These are phyloP conservation scores for Chanos chanos DNA, from an alignment of 2,797 vertebrate species.

Conservation along the genomic window DNA sequence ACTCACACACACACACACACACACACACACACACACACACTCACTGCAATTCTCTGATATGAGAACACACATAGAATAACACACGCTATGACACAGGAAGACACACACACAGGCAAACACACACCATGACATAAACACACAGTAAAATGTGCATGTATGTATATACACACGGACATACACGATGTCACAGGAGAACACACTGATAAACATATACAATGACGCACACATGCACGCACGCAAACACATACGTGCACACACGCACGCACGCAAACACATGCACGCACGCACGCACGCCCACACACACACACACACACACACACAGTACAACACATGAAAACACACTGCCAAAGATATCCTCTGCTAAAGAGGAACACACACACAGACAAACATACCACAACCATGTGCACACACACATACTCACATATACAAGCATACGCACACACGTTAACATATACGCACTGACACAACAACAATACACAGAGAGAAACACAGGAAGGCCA, in stretches of 20 bases:
- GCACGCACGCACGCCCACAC: too few species aligned
- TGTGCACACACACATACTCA: slow-evolving; percentile 1
- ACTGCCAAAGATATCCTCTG: slow-evolving; percentile 17
- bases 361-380: not conserved
- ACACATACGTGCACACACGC: slow-evolving; percentile 35
- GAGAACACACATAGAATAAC: not conserved
- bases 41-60: not conserved
- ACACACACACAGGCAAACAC: slow-evolving; percentile 3
- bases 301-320: too few species aligned
- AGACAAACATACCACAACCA: slow-evolving; percentile 9
- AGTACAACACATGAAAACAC: slow-evolving; percentile 39
- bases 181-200: slow-evolving; percentile 25
- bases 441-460: not conserved
- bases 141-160: slow-evolving; percentile 15
- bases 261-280: slow-evolving; percentile 15
- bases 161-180: too few species aligned
- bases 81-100: not conserved
- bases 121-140: slow-evolving; percentile 21
- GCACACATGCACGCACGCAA: slow-evolving; percentile 15
- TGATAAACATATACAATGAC: slow-evolving; percentile 8
- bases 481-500: too few species aligned
- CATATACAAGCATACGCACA: too few species aligned
- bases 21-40: slow-evolving; percentile 7
- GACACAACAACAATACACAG: too few species aligned
- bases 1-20: not conserved